These are phyloP conservation scores for Molanna angustata DNA, from an alignment of 2,888 invertebrate species.

Conservation along the genomic window DNA sequence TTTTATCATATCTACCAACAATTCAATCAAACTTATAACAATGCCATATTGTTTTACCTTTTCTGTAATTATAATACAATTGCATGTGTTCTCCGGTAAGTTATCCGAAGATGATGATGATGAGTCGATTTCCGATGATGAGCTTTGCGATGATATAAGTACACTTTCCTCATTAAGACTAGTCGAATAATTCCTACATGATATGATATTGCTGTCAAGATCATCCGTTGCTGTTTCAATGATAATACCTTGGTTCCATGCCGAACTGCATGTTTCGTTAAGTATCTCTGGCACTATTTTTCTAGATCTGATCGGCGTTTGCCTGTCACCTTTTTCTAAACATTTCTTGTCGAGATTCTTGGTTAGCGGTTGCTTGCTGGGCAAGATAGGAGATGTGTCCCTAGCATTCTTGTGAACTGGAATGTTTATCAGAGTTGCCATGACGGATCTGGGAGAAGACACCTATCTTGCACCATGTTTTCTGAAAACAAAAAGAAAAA, in stretches of 20 bases:
- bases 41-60: slow-evolving; percentile 2
- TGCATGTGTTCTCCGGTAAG: slow-evolving; percentile 12
- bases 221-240: not conserved
- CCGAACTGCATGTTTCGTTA: not conserved
- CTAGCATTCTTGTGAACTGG: too few species aligned
- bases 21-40: too few species aligned
- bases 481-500: too few species aligned
- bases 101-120: slow-evolving; percentile 5
- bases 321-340: not conserved
- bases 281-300: not conserved
- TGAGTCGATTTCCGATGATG: slow-evolving; percentile 11
- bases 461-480: too few species aligned
- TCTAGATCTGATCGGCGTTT: not conserved
- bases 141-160: slow-evolving; percentile 11
- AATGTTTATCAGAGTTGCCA: too few species aligned
- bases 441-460: too few species aligned
- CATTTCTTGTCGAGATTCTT: not conserved
- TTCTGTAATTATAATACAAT: slow-evolving; percentile 17
- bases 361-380: too few species aligned
- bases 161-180: slow-evolving; percentile 18
- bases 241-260: slow-evolving; percentile 14
- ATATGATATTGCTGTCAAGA: slow-evolving; percentile 5
- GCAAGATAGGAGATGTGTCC: too few species aligned
- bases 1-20: too few species aligned
- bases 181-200: slow-evolving; percentile 10